Evolutionary conservation across 1,140 invertebrate genomes (phyloP), one percentile per base, ranked within the genome.

Genomic region (Asbolus verrucosus): DNA sequence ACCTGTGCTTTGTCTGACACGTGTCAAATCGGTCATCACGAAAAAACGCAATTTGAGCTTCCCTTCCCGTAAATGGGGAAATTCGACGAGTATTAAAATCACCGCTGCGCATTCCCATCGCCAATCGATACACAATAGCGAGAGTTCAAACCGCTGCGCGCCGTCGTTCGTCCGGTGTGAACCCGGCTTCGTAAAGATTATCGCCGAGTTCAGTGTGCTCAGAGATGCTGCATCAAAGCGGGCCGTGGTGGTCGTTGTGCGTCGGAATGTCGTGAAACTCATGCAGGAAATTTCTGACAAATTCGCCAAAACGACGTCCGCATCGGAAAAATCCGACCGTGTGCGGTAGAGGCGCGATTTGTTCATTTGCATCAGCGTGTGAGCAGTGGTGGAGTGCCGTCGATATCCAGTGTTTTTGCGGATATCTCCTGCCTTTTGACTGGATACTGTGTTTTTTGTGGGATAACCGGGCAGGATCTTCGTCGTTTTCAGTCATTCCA

Each of bases 261-360:
- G 33, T 54, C 46, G 46, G 46, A 54, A 54, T 54, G 46, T 54
- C 46, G 46, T 54, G 46, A 54, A 54, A 11, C 2, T 4, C n/a
- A 2, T 11, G n/a, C 33, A 11, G 6, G n/a, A 36, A 36, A 36
- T 9, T n/a, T 4, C 33, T 11, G 4, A 36, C 2, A 54, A 54
- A 24, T 21, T 30, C 16, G n/a, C 6, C 16, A 16, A 18, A 46
- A 46, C n/a, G 18, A 46, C 16, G 15, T 46, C 18, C 18, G 16
- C 41, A 1, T 1, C 46, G 6, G 19, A 54, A 54, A 54, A 54
- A 41, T 18, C 3, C 46, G 21, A 24, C 33, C 6, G 33, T 36
- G 46, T 54, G 19, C 46, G 30, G 21, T 30, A 9, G n/a, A n/a
- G n/a, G n/a, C n/a, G n/a, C n/a, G n/a, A n/a, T n/a, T n/a, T n/a